phyloP scores from a whole-genome alignment of 92 coral and sea anemone genomes.

The Ricordea florida region DNA sequence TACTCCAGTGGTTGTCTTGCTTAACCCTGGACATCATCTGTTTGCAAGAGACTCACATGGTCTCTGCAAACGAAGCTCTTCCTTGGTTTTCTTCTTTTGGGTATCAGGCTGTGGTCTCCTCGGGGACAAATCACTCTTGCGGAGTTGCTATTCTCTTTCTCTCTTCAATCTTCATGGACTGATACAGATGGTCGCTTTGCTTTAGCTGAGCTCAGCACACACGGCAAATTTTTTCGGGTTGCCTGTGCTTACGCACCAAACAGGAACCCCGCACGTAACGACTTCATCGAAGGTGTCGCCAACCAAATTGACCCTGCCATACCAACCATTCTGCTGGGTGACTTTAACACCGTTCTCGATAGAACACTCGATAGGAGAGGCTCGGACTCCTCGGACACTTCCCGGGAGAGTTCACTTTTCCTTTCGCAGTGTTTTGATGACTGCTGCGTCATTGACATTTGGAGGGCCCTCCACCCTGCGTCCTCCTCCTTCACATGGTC shows the following conservation, averaged over 20 bases:
- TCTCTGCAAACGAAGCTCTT: not conserved
- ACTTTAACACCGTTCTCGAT: constrained; percentile 19
- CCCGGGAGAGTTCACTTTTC: not conserved
- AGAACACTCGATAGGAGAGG: not conserved
- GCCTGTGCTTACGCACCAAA: constrained; percentile 38
- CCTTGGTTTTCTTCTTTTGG: constrained; percentile 24
- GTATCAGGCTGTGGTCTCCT: not conserved
- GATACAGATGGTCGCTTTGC: constrained; percentile 24
- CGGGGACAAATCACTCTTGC: not conserved
- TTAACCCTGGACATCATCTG: not conserved
- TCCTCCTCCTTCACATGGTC: not conserved
- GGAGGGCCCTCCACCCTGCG: constrained; percentile 33
- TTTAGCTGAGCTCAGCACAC: not conserved
- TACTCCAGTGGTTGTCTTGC: constrained; percentile 11
- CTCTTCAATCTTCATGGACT: not conserved
- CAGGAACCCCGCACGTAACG: not conserved
- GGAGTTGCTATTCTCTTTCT: constrained; percentile 16
- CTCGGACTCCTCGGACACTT: not conserved
- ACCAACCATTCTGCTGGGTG: constrained; percentile 6
- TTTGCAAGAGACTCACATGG: constrained; percentile 23
- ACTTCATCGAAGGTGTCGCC: not conserved
- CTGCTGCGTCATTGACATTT: constrained; percentile 15
- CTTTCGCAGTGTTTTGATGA: not conserved
- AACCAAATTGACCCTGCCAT: not conserved
- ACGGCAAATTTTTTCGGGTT: not conserved